Evolutionary conservation across 2,797 vertebrate genomes (phyloP).

Genomic region (Phalloptychus januarius): DNA sequence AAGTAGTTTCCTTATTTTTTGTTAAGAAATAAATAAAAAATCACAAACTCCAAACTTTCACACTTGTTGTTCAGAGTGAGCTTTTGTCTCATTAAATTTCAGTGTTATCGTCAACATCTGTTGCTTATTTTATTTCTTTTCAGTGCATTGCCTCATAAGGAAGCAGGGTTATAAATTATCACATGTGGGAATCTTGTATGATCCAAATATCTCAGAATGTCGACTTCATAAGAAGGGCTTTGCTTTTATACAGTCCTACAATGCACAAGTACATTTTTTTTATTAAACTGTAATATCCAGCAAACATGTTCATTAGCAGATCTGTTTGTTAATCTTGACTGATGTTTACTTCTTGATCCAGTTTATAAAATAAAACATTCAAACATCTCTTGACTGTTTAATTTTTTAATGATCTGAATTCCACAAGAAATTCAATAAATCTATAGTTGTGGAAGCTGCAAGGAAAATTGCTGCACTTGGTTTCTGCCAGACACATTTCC

Average conservation of each 20-base stretch:
- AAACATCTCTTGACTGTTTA: conserved; percentile 10
- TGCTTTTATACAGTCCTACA: conserved; percentile 32
- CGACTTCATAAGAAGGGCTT: background rate
- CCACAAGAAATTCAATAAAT: background rate
- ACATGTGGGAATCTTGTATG: background rate
- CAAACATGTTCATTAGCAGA: background rate
- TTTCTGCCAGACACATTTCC: background rate
- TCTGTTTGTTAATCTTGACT: conserved; percentile 32
- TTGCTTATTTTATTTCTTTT: background rate
- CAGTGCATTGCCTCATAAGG: background rate
- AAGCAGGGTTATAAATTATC: background rate
- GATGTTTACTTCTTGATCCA: conserved; percentile 46
- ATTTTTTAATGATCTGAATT: conserved; percentile 15
- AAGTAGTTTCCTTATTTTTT: conserved; percentile 3
- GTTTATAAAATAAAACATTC: conserved; percentile 72
- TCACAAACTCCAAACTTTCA: background rate
- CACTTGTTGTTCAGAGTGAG: background rate
- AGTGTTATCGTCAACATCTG: background rate
- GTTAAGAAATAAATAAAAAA: conserved; percentile 14
- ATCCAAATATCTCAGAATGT: background rate
- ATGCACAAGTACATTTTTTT: conserved; percentile 27
- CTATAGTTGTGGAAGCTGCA: background rate
- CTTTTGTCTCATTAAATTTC: background rate
- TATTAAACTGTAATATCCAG: conserved; percentile 19
- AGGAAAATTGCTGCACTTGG: background rate